Evolutionary conservation across 1,140 invertebrate genomes (phyloP), one percentile per base, ranked within the genome.

Genomic region (Hestina assimilis): DNA sequence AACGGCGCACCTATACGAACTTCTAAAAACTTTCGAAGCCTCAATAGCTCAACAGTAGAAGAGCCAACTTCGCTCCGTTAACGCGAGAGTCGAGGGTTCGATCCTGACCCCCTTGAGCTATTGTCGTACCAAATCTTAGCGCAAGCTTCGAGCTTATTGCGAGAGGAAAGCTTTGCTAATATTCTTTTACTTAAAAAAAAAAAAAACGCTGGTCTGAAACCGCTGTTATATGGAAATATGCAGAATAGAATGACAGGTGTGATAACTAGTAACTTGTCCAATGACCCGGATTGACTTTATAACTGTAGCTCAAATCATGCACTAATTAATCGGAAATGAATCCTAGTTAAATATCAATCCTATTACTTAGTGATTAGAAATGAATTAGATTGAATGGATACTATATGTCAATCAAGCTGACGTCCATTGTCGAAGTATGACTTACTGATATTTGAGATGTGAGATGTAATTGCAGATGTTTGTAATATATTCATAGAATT

Each of bases 251-350:
- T 21, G 29, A 62, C 56, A 59, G 59, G 35, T 63, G 64, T 56
- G 28, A 21, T 21, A 33, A 48, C 43, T 51, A 31, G 26, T 58
- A 57, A 63, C 46, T 26, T 20, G 59, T 47, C 42, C 56, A 43
- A 52, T 59, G 59, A 63, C 45, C 60, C 46, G 35, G 38, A 47
- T 42, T 47, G 52, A 53, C 51, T 41, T 14, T 48, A 28, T 60
- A 60, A 60, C 57, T 50, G 53, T 61, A 55, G 21, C 35, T 33
- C 23, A 52, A 52, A 56, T 51, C 47, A n/a, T n/a, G 1, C 14
- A 26, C 29, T 57, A 56, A 48, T 61, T 23, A 52, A 40, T 23
- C 45, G 43, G n/a, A n/a, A 43, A n/a, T 14, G 8, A 42, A 56
- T 43, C 8, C 38, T 33, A 12, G 17, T 9, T 9, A 33, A 57